Evolutionary conservation across 2,888 invertebrate genomes (phyloP), one percentile per base, ranked within the genome.

Genomic region (Fragum whitleyi): DNA sequence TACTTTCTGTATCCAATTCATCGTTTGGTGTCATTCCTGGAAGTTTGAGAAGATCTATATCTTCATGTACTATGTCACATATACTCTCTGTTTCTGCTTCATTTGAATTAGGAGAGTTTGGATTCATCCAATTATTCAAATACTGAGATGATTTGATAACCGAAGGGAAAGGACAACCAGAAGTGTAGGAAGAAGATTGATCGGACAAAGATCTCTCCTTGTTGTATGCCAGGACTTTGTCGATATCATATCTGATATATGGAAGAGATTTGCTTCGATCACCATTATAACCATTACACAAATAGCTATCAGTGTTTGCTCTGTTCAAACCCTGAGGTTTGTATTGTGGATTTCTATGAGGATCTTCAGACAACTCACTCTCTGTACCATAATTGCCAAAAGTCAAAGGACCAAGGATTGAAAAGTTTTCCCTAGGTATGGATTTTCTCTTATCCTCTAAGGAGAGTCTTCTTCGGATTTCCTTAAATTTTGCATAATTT

Each of bases 391-490:
- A 3, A 47, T n/a, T 47, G n/a, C 47, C 47, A 47, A 47, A 47
- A 9, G 47, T 47, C 2, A 47, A 47, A 9, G 47, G 47, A n/a
- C 47, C 47, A 2, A 47, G 47, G 47, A 47, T 47, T 47, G 47
- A 47, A 47, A 47, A 47, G 47, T 47, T 47, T n/a, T 47, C 7
- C 14, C 47, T 47, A 3, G n/a, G n/a, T 47, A 47, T n/a, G n/a
- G 47, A 16, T n/a, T 47, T 47, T 47, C 47, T 47, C 47, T n/a
- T 47, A 19, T 47, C 47, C n/a, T 61, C 29, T 61, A 57, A 57
- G 21, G 57, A 57, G 7, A 26, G 57, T 57, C 32, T 32, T 61
- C 29, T 61, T 19, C n/a, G 61, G 61, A 16, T 61, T n/a, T 32
- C 61, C 9, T 0, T n/a, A n/a, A 61, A n/a, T 6, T 32, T 61